phyloP scores from a whole-genome alignment of 2,797 vertebrate species.

The Fringilla coelebs region DNA sequence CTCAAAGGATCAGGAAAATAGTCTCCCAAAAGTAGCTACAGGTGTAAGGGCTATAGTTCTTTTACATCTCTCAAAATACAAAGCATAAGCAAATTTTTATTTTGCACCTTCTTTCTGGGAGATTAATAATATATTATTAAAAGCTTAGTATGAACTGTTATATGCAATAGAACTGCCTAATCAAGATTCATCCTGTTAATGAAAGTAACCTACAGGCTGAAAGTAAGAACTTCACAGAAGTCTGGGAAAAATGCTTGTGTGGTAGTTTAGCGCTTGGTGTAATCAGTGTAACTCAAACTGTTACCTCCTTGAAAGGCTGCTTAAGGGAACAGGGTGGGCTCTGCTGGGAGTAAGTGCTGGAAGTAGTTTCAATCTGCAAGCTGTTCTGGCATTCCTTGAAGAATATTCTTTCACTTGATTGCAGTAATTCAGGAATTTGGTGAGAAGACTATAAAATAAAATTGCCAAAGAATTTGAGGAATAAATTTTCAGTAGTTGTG shows the following conservation, averaged over 20 bases:
- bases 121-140: not conserved
- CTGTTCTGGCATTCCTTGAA: not conserved
- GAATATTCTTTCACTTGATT: not conserved
- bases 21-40: not conserved
- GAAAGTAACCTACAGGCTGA: not conserved
- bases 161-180: not conserved
- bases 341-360: not conserved
- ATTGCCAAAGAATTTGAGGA: not conserved
- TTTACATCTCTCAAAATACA: not conserved
- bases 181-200: not conserved
- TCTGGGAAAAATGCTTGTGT: not conserved
- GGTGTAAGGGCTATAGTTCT: not conserved
- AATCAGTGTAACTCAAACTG: not conserved
- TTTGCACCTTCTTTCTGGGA: not conserved
- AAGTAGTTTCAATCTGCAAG: not conserved
- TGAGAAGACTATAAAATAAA: not conserved
- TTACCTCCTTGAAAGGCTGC: not conserved
- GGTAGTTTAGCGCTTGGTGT: not conserved
- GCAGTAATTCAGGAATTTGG: not conserved
- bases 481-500: not conserved
- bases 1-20: not conserved
- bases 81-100: not conserved
- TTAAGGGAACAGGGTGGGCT: not conserved
- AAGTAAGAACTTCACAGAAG: not conserved
- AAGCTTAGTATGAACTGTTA: not conserved